Percentiles rank a stretch among this genome's conserved stretches.
Evolutionary conservation across 2,888 invertebrate species (phyloP).

Genomic region (Griposia aprilina): DNA sequence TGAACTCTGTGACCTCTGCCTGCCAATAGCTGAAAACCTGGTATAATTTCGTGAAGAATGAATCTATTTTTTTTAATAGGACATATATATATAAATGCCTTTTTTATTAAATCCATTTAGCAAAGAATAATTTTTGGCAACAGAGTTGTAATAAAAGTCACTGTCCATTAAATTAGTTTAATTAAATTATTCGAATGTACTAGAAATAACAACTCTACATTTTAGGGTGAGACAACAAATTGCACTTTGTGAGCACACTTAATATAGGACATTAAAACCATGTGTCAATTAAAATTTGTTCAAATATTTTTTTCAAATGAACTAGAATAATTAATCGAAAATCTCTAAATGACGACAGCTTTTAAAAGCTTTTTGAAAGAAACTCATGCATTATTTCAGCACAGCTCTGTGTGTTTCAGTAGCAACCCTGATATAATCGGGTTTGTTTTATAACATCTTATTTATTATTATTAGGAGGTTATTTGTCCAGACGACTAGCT

Average conservation of each 20-base stretch:
- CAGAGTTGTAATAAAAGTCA: constrained; percentile 24
- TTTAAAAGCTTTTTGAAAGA: neutral
- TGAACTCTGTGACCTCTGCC: constrained; percentile 27
- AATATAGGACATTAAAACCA: constrained; percentile 34
- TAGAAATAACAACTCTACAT: constrained; percentile 21
- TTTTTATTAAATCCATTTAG: constrained; percentile 7
- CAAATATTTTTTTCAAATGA: constrained; percentile 24
- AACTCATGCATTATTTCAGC: neutral
- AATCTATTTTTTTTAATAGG: neutral
- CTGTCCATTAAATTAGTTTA: constrained; percentile 13
- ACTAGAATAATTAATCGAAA: neutral
- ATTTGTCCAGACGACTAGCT: constrained; percentile 28
- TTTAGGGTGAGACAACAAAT: constrained; percentile 21
- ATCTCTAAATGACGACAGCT: neutral
- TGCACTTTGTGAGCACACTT: constrained; percentile 1
- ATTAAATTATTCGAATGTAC: constrained; percentile 14
- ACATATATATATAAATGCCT: accelerated
- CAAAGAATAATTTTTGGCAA: constrained; percentile 2
- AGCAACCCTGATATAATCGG: neutral
- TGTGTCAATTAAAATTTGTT: constrained; percentile 21
- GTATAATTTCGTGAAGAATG: neutral
- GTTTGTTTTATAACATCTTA: constrained; percentile 13
- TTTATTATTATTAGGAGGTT: constrained; percentile 8
- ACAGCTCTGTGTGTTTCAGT: neutral
- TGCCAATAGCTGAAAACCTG: neutral